Percentiles rank a stretch among this genome's conserved stretches.
phyloP scores from a whole-genome alignment of 2,113 vertebrate species.

The Thryonomys swinderianus region DNA sequence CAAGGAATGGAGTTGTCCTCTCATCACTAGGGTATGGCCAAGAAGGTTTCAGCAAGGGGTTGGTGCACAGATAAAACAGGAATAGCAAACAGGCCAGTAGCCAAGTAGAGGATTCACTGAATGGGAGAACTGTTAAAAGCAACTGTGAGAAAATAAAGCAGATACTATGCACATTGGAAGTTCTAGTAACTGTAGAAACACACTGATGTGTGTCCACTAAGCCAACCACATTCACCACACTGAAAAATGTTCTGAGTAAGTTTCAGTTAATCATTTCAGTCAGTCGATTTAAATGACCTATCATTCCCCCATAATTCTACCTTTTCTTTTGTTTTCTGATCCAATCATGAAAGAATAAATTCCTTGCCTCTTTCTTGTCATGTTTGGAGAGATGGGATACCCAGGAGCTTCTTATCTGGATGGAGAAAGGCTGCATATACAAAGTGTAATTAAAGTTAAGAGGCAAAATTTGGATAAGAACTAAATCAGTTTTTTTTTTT shows the following conservation, averaged over 20 bases:
- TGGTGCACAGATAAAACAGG: neutral
- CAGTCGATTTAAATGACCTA: neutral
- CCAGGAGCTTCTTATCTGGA: neutral
- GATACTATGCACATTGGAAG: neutral
- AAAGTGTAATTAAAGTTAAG: neutral
- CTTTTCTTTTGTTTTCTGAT: neutral
- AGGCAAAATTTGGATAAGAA: neutral
- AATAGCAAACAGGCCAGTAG: neutral
- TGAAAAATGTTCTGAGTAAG: neutral
- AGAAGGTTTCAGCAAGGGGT: neutral
- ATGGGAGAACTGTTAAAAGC: neutral
- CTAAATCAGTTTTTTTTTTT: neutral
- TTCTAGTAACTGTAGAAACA: neutral
- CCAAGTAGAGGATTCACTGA: neutral
- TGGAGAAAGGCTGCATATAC: neutral
- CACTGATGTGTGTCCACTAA: neutral
- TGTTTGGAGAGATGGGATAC: neutral
- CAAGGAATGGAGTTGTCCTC: neutral
- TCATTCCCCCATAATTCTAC: neutral
- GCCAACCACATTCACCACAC: fast-evolving
- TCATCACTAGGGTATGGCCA: neutral
- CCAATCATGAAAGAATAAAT: neutral
- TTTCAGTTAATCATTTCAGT: neutral
- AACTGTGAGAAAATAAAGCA: neutral
- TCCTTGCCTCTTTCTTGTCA: neutral